Evolutionary conservation across 2,797 vertebrate genomes (phyloP).

Genomic region (Carcharodon carcharias): DNA sequence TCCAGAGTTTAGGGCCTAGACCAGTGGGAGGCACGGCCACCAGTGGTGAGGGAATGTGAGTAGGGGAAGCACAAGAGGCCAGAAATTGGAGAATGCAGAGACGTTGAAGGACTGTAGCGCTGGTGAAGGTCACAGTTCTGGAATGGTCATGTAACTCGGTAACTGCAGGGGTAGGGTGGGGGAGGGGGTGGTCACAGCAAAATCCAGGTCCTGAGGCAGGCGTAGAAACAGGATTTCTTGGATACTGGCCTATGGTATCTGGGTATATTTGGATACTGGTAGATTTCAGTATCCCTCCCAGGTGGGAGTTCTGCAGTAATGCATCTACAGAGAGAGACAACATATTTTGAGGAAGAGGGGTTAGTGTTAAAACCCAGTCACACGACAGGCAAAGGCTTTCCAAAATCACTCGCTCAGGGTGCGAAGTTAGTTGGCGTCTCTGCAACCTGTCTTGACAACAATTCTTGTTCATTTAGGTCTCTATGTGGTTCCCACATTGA

Average conservation of each 20-base stretch:
- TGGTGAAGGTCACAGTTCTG: not conserved
- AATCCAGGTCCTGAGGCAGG: not conserved
- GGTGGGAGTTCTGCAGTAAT: not conserved
- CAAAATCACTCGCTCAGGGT: not conserved
- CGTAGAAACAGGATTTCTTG: fast-evolving
- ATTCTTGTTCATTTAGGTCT: not conserved
- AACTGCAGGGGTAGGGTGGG: not conserved
- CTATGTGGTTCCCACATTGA: not conserved
- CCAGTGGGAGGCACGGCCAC: not conserved
- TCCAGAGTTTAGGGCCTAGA: not conserved
- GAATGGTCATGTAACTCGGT: not conserved
- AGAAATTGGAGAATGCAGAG: not conserved
- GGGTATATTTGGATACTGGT: too few species aligned
- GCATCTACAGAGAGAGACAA: not conserved
- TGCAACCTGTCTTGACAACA: not conserved
- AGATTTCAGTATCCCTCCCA: too few species aligned
- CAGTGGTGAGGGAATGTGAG: not conserved
- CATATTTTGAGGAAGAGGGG: not conserved
- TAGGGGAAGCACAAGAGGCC: not conserved
- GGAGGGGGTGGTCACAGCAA: not conserved
- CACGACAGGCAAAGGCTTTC: not conserved
- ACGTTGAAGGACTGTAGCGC: too few species aligned
- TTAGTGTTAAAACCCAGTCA: not conserved
- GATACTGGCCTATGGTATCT: too few species aligned
- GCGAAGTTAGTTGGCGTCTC: not conserved